These are phyloP conservation scores for Tragelaphus scriptus DNA, from an alignment of 2,113 vertebrate species.

Conservation along the genomic window DNA sequence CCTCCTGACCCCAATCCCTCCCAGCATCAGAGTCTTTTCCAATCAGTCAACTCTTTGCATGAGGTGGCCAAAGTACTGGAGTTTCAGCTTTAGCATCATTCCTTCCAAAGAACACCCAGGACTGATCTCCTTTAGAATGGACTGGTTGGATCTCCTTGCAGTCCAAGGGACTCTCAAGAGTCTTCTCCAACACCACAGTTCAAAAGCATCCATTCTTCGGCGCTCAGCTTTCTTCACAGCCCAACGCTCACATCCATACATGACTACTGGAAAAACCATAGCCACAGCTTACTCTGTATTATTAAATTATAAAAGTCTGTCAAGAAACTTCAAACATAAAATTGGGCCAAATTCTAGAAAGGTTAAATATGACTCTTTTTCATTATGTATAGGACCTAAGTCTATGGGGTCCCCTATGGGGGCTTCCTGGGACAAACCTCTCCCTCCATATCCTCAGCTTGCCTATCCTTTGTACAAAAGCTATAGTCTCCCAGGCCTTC, in stretches of 20 bases:
- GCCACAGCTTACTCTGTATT: background rate
- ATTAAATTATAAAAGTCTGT: background rate
- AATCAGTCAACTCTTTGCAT: accelerated
- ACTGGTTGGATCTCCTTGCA: too few species aligned
- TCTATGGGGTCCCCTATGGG: background rate
- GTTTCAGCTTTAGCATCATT: too few species aligned
- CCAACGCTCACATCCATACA: too few species aligned
- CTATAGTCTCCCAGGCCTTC: background rate
- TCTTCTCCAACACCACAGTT: too few species aligned
- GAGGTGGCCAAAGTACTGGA: too few species aligned
- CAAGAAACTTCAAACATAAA: conserved; percentile 27
- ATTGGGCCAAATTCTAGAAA: background rate
- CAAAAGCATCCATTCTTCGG: too few species aligned
- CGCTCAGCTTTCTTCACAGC: too few species aligned
- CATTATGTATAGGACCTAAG: background rate
- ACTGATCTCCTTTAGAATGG: too few species aligned
- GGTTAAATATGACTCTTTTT: background rate
- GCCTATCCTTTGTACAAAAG: background rate
- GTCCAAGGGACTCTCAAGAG: too few species aligned
- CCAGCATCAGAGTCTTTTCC: too few species aligned
- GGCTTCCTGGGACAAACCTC: background rate
- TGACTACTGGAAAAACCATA: background rate
- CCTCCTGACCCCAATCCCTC: too few species aligned
- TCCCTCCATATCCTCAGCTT: background rate
- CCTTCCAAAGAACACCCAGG: too few species aligned